Conservation (phyloP, 2,797 vertebrate species). For the Bovichtus variegatus region DNA sequence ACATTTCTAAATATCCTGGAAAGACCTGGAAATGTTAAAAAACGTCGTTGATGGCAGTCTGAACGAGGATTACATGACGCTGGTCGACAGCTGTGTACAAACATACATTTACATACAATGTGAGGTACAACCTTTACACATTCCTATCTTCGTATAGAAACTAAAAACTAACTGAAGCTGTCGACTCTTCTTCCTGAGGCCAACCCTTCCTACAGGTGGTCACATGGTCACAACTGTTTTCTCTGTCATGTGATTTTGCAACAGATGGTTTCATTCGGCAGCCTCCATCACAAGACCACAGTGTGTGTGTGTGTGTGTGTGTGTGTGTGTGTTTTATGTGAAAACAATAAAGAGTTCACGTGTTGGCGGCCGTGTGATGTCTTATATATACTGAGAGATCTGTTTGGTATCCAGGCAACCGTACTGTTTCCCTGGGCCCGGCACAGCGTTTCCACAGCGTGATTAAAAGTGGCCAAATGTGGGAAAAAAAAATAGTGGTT, state of each 20-base stretch:
- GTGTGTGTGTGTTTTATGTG: constrained; percentile 31
- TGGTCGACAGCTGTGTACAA: too few relatives aligned
- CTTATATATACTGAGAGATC: constrained; percentile 31
- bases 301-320: constrained; percentile 53
- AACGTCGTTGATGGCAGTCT: too few relatives aligned
- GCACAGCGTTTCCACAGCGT: constrained; percentile 5
- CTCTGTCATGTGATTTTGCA: constrained; percentile 30
- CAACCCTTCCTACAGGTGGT: not conserved
- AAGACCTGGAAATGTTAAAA: too few relatives aligned
- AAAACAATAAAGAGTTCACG: constrained; percentile 49
- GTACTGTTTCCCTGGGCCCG: constrained; percentile 38
- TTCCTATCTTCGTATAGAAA: not conserved
- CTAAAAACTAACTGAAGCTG: not conserved
- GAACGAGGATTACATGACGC: too few relatives aligned
- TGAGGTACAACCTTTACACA: not conserved
- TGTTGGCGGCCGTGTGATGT: constrained; percentile 36
- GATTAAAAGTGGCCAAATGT: constrained; percentile 23
- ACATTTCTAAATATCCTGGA: too few relatives aligned
- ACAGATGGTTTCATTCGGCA: constrained; percentile 59
- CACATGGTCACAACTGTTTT: constrained; percentile 32
- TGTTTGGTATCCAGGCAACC: constrained; percentile 80
- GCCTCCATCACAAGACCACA: constrained; percentile 11
- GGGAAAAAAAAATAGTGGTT: not conserved
- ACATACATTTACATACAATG: too few relatives aligned
- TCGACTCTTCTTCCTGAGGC: not conserved